A percentile compares a stretch with the other conserved stretches of the same genome.
phyloP scores from a whole-genome alignment of 2,888 invertebrate genomes.

The Graphium colonna region DNA sequence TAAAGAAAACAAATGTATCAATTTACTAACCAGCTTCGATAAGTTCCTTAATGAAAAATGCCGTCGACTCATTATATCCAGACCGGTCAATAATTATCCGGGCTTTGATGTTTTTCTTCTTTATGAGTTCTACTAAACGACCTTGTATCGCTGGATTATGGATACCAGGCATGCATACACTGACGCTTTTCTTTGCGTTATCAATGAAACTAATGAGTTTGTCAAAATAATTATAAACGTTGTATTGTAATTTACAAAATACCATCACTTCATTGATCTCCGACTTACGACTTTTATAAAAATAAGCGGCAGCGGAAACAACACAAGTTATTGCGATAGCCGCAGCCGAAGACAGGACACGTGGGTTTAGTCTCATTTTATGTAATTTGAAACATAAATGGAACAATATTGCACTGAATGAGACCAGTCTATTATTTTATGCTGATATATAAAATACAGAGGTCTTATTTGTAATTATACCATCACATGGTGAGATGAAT shows the following conservation, averaged over 20 bases:
- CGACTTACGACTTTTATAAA: conserved; percentile 55
- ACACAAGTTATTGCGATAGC: conserved; percentile 65
- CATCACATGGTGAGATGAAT: conserved; percentile 28
- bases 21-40: conserved; percentile 58
- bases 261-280: conserved; percentile 74
- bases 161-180: conserved; percentile 72
- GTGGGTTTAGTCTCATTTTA: conserved; percentile 66
- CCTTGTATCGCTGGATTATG: conserved; percentile 72
- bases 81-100: conserved; percentile 63
- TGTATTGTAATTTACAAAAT: conserved; percentile 71
- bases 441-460: conserved; percentile 56
- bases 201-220: conserved; percentile 67
- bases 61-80: conserved; percentile 62
- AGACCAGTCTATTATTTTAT: conserved; percentile 58
- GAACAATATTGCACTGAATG: conserved; percentile 35
- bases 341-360: conserved; percentile 61
- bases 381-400: conserved; percentile 61
- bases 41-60: conserved; percentile 63
- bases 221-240: conserved; percentile 69
- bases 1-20: not conserved
- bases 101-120: conserved; percentile 57
- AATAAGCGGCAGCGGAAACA: conserved; percentile 66
- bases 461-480: conserved; percentile 42
- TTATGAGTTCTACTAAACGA: conserved; percentile 56
- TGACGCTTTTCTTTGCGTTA: conserved; percentile 55